Evolutionary conservation across 2,113 vertebrate species (phyloP).

Genomic region (Nerophis ophidion): DNA sequence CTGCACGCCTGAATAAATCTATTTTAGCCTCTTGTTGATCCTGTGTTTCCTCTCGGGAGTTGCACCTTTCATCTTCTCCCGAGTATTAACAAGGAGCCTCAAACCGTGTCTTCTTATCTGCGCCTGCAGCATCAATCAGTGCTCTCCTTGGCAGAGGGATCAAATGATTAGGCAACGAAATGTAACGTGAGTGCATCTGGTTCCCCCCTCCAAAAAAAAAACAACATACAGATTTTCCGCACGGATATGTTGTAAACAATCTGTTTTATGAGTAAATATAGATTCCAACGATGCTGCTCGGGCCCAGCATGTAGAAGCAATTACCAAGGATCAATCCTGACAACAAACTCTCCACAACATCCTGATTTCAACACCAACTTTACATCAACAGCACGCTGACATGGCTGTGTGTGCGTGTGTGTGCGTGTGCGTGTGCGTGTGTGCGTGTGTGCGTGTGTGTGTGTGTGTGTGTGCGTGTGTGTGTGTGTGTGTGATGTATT

Average conservation of each 20-base stretch:
- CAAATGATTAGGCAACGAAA: slow-evolving; percentile 21
- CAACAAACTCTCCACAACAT: slow-evolving; percentile 30
- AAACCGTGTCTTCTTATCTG: slow-evolving; percentile 13
- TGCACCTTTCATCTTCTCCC: slow-evolving; percentile 39
- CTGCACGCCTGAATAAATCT: slow-evolving; percentile 41
- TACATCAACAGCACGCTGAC: slow-evolving; percentile 9
- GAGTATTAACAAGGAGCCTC: slow-evolving; percentile 34
- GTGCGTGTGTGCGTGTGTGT: not conserved
- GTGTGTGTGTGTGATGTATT: slow-evolving; percentile 9
- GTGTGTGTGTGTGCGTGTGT: too few species aligned
- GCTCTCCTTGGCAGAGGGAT: slow-evolving; percentile 18
- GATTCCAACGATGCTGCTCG: slow-evolving; percentile 38
- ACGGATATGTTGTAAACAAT: slow-evolving; percentile 49
- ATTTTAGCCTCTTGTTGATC: slow-evolving; percentile 36
- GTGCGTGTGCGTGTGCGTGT: not conserved
- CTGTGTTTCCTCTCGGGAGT: slow-evolving; percentile 39
- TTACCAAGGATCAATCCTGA: slow-evolving; percentile 42
- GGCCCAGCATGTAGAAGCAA: slow-evolving; percentile 23
- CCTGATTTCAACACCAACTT: slow-evolving; percentile 21
- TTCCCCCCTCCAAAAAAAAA: not conserved
- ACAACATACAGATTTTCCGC: not conserved
- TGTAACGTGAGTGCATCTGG: not conserved
- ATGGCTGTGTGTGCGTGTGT: not conserved
- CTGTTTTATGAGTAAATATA: slow-evolving; percentile 40
- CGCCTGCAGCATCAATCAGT: slow-evolving; percentile 18